Evolutionary conservation across 2,113 vertebrate species (phyloP).

Genomic region (Ranitomeya variabilis): DNA sequence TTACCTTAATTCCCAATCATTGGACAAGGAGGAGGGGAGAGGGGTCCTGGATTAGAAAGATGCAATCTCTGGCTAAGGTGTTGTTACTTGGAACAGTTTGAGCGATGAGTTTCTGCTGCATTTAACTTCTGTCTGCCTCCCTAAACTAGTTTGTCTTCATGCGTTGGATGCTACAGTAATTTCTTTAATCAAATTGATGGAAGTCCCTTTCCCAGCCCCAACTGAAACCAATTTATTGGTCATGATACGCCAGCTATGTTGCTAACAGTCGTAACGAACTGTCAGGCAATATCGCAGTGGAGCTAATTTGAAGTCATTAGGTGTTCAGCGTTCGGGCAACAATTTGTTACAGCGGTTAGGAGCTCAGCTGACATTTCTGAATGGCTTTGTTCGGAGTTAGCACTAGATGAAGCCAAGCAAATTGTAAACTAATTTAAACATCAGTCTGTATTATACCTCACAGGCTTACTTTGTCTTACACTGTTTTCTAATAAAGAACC

Average conservation of each 20-base stretch:
- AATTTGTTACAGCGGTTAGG: slow-evolving; percentile 98
- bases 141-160: slow-evolving; percentile 83
- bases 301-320: slow-evolving; percentile 99
- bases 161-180: slow-evolving; percentile 94
- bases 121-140: slow-evolving; percentile 82
- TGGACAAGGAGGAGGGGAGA: background rate
- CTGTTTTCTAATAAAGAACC: slow-evolving; percentile 89
- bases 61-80: slow-evolving; percentile 2
- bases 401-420: slow-evolving; percentile 96
- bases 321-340: slow-evolving; percentile 96
- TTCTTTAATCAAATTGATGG: slow-evolving; percentile 99
- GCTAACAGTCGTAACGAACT: slow-evolving; percentile 99
- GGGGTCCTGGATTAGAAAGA: slow-evolving; percentile 35
- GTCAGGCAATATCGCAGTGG: slow-evolving; percentile 93
- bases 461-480: slow-evolving; percentile 89
- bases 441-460: slow-evolving; percentile 97
- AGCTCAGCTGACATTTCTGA: slow-evolving; percentile 90
- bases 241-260: slow-evolving; percentile 96
- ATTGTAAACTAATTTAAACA: slow-evolving; percentile 99
- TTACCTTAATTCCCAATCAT: background rate
- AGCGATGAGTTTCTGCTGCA: slow-evolving; percentile 75
- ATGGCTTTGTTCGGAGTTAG: slow-evolving; percentile 89
- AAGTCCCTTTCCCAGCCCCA: slow-evolving; percentile 89
- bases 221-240: slow-evolving; percentile 99
- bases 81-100: slow-evolving; percentile 53